phyloP scores from a whole-genome alignment of 2,113 vertebrate genomes.

The Leucopternis melanops region DNA sequence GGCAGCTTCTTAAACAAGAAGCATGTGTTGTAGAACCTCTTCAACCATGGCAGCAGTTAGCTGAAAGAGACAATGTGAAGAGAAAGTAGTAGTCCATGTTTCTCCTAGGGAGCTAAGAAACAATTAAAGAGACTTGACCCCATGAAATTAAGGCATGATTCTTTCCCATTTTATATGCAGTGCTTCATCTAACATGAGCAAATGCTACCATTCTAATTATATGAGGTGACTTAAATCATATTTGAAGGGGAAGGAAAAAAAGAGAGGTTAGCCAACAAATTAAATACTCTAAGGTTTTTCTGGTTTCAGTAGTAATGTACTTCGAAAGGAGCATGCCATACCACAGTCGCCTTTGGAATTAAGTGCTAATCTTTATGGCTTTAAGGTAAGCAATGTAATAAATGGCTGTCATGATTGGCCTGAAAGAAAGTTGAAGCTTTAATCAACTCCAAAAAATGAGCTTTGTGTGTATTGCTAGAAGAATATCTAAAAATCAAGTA shows the following conservation, averaged over 20 bases:
- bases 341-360: neutral
- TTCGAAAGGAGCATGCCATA: neutral
- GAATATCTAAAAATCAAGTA: neutral
- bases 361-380: neutral
- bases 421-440: neutral
- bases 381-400: neutral
- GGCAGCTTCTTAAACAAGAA: neutral
- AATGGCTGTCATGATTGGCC: neutral
- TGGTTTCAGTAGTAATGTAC: neutral
- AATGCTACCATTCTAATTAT: neutral
- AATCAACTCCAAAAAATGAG: neutral
- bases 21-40: neutral
- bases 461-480: neutral
- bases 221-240: neutral
- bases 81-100: neutral
- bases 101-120: neutral
- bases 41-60: neutral
- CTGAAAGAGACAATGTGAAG: neutral
- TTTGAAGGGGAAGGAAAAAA: neutral
- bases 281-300: neutral
- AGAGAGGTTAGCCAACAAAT: neutral
- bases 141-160: neutral
- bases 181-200: neutral
- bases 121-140: neutral
- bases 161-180: neutral